phyloP scores from a whole-genome alignment of 2,888 invertebrate genomes.

The Sipha maydis region DNA sequence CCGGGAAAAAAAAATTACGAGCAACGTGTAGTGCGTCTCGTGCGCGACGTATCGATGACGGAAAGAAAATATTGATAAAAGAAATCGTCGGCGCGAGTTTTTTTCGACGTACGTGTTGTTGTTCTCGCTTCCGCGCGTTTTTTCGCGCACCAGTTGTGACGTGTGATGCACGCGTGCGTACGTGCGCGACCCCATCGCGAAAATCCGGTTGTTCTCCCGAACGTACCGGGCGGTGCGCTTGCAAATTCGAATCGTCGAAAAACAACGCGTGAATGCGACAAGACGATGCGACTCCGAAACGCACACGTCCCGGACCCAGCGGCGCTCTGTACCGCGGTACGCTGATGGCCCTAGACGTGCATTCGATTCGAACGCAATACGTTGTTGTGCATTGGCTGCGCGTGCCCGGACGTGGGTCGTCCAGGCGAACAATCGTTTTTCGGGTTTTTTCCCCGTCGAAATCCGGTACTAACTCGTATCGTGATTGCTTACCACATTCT shows the following conservation, averaged over 20 bases:
- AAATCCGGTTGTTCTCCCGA: neutral
- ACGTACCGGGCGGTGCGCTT: too few species aligned
- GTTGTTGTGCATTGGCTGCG: too few species aligned
- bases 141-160: too few species aligned
- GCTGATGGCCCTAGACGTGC: too few species aligned
- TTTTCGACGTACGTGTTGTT: neutral
- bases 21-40: neutral
- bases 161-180: neutral
- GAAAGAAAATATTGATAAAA: slow-evolving; percentile 32
- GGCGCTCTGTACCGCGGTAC: neutral
- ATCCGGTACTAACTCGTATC: too few species aligned
- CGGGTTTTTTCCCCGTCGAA: too few species aligned
- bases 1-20: slow-evolving; percentile 5
- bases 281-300: too few species aligned
- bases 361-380: too few species aligned
- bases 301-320: neutral
- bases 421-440: too few species aligned
- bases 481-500: too few species aligned
- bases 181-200: neutral
- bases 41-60: neutral
- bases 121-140: slow-evolving; percentile 11
- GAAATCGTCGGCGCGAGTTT: neutral
- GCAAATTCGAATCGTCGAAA: neutral
- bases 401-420: too few species aligned
- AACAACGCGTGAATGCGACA: neutral